Conservation (phyloP, 2,797 vertebrate species). For the Scolopax bukidnonensis region DNA sequence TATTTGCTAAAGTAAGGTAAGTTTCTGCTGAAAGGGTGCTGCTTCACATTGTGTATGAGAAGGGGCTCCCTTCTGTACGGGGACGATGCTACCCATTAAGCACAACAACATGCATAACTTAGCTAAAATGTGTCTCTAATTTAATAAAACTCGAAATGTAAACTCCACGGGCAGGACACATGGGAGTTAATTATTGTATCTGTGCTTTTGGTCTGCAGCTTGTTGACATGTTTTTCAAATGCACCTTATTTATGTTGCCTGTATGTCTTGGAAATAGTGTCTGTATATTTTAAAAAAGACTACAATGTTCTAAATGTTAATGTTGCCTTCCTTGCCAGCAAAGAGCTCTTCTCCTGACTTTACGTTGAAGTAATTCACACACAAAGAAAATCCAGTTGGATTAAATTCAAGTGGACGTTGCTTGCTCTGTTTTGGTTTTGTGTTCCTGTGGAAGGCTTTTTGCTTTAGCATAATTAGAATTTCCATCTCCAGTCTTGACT, state of each 20-base stretch:
- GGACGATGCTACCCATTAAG: not conserved
- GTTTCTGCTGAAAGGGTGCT: not conserved
- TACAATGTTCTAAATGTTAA: not conserved
- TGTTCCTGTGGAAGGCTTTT: not conserved
- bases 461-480: not conserved
- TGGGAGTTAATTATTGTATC: not conserved
- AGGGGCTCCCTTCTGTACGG: not conserved
- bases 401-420: not conserved
- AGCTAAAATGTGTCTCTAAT: not conserved
- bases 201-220: not conserved
- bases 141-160: not conserved
- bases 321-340: not conserved
- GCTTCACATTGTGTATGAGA: not conserved
- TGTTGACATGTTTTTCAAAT: not conserved
- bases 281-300: not conserved
- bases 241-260: not conserved
- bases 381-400: not conserved
- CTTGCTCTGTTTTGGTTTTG: not conserved
- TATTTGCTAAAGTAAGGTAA: not conserved
- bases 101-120: not conserved
- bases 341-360: not conserved
- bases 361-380: not conserved
- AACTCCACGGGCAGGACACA: accelerated
- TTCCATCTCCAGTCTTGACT: not conserved
- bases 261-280: not conserved